Percentiles rank a stretch among this genome's conserved stretches.
phyloP scores from a whole-genome alignment of 2,797 vertebrate species.

The Gastrophryne carolinensis region DNA sequence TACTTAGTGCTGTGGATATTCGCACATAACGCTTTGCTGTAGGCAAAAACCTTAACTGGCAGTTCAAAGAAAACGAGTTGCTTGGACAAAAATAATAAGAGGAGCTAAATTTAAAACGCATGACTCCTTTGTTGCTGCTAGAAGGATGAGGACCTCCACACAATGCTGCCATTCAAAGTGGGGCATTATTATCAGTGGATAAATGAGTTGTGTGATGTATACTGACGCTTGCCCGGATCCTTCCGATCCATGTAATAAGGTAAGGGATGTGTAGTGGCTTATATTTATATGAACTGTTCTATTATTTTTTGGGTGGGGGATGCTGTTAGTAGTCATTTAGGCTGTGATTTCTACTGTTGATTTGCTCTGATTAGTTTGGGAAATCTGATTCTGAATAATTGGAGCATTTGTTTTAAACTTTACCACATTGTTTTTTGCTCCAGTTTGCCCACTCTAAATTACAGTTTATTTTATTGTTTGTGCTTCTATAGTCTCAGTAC shows the following conservation, averaged over 20 bases:
- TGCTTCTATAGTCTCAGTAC: too few species aligned
- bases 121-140: conserved; percentile 12
- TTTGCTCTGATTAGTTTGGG: too few species aligned
- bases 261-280: conserved; percentile 6
- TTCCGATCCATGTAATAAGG: conserved; percentile 1
- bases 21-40: conserved; percentile 29
- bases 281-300: background rate
- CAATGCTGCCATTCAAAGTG: background rate
- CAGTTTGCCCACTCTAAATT: too few species aligned
- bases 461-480: too few species aligned
- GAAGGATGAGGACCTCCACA: background rate
- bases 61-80: conserved; percentile 33
- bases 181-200: background rate
- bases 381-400: too few species aligned
- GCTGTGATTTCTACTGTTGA: conserved; percentile 19
- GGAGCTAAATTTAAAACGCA: conserved; percentile 23
- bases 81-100: conserved; percentile 17
- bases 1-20: conserved; percentile 19
- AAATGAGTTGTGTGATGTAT: background rate
- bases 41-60: conserved; percentile 20
- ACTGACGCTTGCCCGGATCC: background rate
- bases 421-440: too few species aligned
- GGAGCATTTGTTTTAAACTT: too few species aligned
- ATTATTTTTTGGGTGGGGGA: background rate
- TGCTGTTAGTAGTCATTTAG: conserved; percentile 21